phyloP scores from a whole-genome alignment of 2,888 invertebrate species.

The Thecocarcelia acutangulata region DNA sequence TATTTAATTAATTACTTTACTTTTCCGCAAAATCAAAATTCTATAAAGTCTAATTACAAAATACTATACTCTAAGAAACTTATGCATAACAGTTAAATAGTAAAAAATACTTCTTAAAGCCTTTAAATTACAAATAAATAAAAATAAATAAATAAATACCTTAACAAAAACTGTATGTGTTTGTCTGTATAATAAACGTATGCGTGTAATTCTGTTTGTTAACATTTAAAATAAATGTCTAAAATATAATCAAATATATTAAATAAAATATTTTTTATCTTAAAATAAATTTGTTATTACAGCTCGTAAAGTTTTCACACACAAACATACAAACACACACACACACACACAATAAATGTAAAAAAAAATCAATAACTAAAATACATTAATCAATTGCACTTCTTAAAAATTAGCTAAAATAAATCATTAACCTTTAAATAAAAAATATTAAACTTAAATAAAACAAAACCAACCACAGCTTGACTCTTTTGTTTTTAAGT shows the following conservation, averaged over 20 bases:
- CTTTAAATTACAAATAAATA: constrained; percentile 47
- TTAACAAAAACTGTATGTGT: constrained; percentile 46
- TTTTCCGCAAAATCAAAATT: constrained; percentile 61
- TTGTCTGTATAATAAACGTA: constrained; percentile 54
- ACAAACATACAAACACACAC: constrained; percentile 2
- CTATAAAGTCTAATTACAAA: constrained; percentile 18
- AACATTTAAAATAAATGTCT: constrained; percentile 65
- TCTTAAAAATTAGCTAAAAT: constrained; percentile 60
- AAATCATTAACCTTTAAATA: constrained; percentile 50
- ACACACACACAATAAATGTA: constrained; percentile 6
- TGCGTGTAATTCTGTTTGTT: constrained; percentile 66
- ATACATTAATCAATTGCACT: constrained; percentile 43
- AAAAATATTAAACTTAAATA: constrained; percentile 34
- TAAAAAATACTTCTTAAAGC: constrained; percentile 60
- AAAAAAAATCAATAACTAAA: not conserved
- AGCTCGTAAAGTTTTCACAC: constrained; percentile 51
- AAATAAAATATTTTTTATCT: constrained; percentile 61
- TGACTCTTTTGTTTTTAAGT: constrained; percentile 55
- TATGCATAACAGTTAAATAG: constrained; percentile 31
- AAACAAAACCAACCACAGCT: constrained; percentile 49
- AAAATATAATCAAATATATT: constrained; percentile 47
- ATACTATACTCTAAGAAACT: constrained; percentile 45
- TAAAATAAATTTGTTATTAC: constrained; percentile 52
- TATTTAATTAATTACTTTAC: constrained; percentile 21
- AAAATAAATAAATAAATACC: not conserved